These are phyloP conservation scores for Phenganax stokvisi DNA, from an alignment of 92 coral and sea anemone species.

Conservation along the genomic window DNA sequence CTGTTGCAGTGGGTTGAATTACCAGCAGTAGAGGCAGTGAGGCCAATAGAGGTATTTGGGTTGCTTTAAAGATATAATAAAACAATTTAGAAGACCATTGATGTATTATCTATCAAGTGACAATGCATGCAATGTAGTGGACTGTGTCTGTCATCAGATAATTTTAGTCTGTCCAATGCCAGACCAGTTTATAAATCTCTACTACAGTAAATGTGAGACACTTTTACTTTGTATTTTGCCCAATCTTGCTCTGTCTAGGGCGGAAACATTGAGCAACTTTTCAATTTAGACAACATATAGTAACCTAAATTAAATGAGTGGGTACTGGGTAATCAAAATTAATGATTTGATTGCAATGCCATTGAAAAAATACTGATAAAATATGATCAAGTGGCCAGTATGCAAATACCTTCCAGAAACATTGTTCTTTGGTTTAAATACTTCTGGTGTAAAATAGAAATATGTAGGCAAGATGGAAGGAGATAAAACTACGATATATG, in stretches of 20 bases:
- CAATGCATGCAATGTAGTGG: too few relatives aligned
- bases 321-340: too few relatives aligned
- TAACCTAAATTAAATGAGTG: too few relatives aligned
- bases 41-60: neutral
- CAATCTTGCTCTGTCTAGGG: neutral
- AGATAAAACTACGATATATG: neutral
- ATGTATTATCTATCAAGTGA: too few relatives aligned
- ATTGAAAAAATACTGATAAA: neutral
- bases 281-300: too few relatives aligned
- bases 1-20: slow-evolving; percentile 1
- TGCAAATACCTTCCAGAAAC: slow-evolving; percentile 5
- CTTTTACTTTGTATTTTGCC: too few relatives aligned
- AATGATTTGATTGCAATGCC: too few relatives aligned
- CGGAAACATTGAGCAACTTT: too few relatives aligned
- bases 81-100: neutral
- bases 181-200: too few relatives aligned
- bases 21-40: neutral
- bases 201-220: too few relatives aligned
- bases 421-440: neutral
- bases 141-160: too few relatives aligned
- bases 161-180: too few relatives aligned
- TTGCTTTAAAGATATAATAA: neutral
- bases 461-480: slow-evolving; percentile 26
- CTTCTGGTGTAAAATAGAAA: slow-evolving; percentile 24
- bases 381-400: neutral